phyloP scores from a whole-genome alignment of 2,888 invertebrate species.

The Pseudoips prasinana region DNA sequence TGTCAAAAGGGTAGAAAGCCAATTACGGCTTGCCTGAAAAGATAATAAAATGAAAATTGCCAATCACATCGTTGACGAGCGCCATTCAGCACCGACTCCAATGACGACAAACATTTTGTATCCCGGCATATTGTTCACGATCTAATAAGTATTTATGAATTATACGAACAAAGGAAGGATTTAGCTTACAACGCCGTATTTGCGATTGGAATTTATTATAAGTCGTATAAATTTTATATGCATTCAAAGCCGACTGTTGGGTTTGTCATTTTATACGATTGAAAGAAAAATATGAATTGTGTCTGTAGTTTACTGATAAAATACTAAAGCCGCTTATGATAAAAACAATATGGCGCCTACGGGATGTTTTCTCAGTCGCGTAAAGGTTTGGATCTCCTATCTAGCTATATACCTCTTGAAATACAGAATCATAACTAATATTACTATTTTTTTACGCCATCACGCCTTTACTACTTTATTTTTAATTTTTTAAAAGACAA shows the following conservation, averaged over 20 bases:
- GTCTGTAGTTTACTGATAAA: too few species aligned
- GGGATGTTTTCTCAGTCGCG: too few species aligned
- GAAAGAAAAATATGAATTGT: too few species aligned
- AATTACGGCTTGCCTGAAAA: conserved; percentile 36
- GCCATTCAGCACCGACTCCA: conserved; percentile 32
- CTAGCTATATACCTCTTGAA: too few species aligned
- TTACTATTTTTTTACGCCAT: too few species aligned
- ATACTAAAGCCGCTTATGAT: too few species aligned
- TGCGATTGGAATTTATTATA: conserved; percentile 10
- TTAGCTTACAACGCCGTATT: conserved; percentile 15
- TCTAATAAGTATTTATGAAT: conserved; percentile 23
- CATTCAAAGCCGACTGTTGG: neutral
- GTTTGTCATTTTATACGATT: neutral
- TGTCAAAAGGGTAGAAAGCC: conserved; percentile 34
- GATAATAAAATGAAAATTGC: conserved; percentile 53
- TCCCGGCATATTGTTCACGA: conserved; percentile 13
- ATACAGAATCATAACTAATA: too few species aligned
- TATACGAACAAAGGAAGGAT: conserved; percentile 16
- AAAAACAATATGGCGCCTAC: too few species aligned
- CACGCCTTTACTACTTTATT: too few species aligned
- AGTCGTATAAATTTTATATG: conserved; percentile 8
- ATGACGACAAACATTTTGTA: conserved; percentile 24
- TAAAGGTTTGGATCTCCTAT: too few species aligned
- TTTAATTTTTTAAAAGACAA: too few species aligned
- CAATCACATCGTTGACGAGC: conserved; percentile 41